phyloP scores from a whole-genome alignment of 2,113 vertebrate species.

The Caranx melampygus region DNA sequence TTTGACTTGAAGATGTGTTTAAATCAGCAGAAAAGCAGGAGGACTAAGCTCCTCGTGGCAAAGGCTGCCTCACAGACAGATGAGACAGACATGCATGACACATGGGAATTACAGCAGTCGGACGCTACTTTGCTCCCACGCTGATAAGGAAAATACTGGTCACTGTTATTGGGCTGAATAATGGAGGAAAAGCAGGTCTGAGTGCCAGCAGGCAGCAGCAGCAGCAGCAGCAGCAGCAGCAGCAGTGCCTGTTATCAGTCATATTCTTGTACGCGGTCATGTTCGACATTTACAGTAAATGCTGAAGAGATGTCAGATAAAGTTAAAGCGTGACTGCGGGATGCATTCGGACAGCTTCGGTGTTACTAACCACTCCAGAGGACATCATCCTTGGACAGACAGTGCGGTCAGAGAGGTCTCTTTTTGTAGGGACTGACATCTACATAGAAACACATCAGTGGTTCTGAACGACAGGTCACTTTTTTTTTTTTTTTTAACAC shows the following conservation, averaged over 20 bases:
- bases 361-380: conserved; percentile 73
- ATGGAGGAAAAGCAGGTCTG: conserved; percentile 21
- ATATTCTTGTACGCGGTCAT: conserved; percentile 52
- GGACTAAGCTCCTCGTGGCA: conserved; percentile 1
- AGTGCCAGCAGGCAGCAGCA: conserved; percentile 12
- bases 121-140: neutral
- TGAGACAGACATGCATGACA: conserved; percentile 14
- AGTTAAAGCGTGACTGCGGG: conserved; percentile 61
- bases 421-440: conserved; percentile 56
- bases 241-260: conserved; percentile 40
- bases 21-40: conserved; percentile 10
- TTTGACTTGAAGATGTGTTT: neutral
- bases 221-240: no score
- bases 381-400: conserved; percentile 59
- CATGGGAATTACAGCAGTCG: conserved; percentile 27
- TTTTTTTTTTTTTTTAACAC: conserved; percentile 39
- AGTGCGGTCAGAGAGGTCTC: conserved; percentile 51
- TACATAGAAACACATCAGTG: conserved; percentile 46
- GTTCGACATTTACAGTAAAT: conserved; percentile 63
- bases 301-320: conserved; percentile 68
- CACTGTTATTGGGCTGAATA: conserved; percentile 14
- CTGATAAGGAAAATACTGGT: conserved; percentile 21
- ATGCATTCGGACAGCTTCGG: conserved; percentile 77
- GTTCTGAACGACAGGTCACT: conserved; percentile 58
- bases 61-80: conserved; percentile 32